Evolutionary conservation across 2,797 vertebrate species (phyloP).

Genomic region (Schizopygopsis pylzovi): DNA sequence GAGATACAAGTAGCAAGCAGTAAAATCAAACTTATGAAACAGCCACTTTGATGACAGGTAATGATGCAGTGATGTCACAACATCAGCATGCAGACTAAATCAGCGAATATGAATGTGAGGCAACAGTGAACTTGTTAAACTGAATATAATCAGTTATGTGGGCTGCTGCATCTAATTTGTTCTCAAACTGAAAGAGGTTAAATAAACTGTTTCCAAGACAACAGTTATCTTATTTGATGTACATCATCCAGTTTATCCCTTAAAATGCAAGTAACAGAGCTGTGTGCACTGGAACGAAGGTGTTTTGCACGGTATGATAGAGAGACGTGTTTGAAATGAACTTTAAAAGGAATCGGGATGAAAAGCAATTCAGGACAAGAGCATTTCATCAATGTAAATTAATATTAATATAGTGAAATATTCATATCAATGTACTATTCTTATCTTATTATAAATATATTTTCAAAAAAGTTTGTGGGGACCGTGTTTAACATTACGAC

Average conservation of each 20-base stretch:
- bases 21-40: conserved; percentile 11
- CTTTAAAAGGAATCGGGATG: conserved; percentile 12
- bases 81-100: conserved; percentile 13
- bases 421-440: conserved; percentile 7
- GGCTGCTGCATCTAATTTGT: conserved; percentile 51
- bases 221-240: conserved; percentile 48
- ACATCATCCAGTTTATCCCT: conserved; percentile 40
- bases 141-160: conserved; percentile 40
- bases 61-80: conserved; percentile 24
- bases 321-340: conserved; percentile 5
- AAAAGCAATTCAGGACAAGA: conserved; percentile 10
- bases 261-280: conserved; percentile 39
- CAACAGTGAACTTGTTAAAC: conserved; percentile 9
- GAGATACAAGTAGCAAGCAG: not conserved
- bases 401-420: conserved; percentile 10
- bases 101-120: conserved; percentile 31
- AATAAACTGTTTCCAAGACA: conserved; percentile 52
- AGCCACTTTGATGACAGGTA: not conserved
- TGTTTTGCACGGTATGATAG: conserved; percentile 28
- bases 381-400: conserved; percentile 11
- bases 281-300: conserved; percentile 14
- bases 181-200: conserved; percentile 50
- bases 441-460: not conserved
- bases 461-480: not conserved
- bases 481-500: not conserved